Percentiles rank a stretch among this genome's conserved stretches.
These are phyloP conservation scores for Marcusenius ussheri DNA, from an alignment of 2,113 vertebrate genomes.

Conservation along the genomic window DNA sequence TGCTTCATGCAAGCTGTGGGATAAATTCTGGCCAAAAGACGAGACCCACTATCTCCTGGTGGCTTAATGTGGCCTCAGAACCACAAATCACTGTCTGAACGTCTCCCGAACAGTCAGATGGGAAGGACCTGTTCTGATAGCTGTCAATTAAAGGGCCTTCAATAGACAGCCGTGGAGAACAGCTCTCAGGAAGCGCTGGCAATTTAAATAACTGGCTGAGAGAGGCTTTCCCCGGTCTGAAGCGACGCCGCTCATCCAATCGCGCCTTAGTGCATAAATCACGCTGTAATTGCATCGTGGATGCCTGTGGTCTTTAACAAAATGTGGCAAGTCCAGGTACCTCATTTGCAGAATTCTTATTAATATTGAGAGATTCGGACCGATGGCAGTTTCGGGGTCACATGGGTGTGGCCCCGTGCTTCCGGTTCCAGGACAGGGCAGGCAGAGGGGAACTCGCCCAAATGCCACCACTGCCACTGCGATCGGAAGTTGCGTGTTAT, in stretches of 20 bases:
- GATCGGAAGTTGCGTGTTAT: not conserved
- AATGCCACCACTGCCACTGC: not conserved
- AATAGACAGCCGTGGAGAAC: not conserved
- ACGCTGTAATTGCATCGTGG: not conserved
- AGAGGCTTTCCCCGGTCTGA: not conserved
- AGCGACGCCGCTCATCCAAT: not conserved
- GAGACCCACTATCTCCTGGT: not conserved
- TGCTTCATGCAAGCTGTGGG: not conserved
- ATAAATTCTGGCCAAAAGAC: not conserved
- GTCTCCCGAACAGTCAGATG: not conserved
- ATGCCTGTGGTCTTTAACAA: conserved; percentile 8
- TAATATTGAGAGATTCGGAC: not conserved
- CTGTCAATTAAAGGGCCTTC: not conserved
- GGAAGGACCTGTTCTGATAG: not conserved
- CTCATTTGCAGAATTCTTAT: conserved; percentile 2
- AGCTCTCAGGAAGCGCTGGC: not conserved
- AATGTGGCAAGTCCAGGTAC: conserved; percentile 17
- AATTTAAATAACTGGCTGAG: not conserved
- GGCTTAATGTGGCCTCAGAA: not conserved
- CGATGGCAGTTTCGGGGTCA: not conserved
- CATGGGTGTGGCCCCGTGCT: conserved; percentile 43
- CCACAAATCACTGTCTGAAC: not conserved
- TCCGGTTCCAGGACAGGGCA: not conserved
- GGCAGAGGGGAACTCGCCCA: not conserved
- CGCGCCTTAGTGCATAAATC: not conserved